Percentiles rank a stretch among this genome's conserved stretches.
Conservation (phyloP, 92 coral and sea anemone species). For the Porites lobata region DNA sequence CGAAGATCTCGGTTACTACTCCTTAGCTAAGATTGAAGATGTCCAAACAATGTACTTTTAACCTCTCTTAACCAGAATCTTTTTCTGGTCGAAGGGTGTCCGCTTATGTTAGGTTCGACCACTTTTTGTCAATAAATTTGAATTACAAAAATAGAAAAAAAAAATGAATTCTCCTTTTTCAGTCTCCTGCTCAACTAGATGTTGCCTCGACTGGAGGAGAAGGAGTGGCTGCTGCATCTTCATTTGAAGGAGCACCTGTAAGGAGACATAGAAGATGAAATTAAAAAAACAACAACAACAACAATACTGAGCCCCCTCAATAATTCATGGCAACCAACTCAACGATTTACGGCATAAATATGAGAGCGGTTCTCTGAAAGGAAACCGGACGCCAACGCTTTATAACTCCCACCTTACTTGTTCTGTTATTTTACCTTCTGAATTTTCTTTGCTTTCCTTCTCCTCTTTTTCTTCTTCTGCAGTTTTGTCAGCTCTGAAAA, state of each 20-base stretch:
- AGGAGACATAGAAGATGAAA: background rate
- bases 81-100: no score
- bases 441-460: constrained; percentile 70
- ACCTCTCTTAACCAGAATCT: no score
- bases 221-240: constrained; percentile 2
- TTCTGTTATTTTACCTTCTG: constrained; percentile 22
- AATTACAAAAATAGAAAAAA: no score
- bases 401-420: background rate
- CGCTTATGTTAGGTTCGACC: no score
- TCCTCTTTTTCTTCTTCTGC: constrained; percentile 99
- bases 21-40: no score
- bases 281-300: background rate
- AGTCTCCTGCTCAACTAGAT: constrained; percentile 4
- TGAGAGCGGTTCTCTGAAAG: background rate
- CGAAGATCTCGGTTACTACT: no score
- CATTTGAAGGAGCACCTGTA: constrained; percentile 24
- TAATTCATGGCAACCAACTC: background rate
- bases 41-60: no score
- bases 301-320: no score
- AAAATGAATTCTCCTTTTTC: background rate
- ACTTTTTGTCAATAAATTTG: no score
- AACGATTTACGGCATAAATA: background rate
- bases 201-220: constrained; percentile 30
- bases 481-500: constrained; percentile 98
- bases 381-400: background rate